Evolutionary conservation across 2,113 vertebrate species (phyloP).

Genomic region (Chaetops frenatus): DNA sequence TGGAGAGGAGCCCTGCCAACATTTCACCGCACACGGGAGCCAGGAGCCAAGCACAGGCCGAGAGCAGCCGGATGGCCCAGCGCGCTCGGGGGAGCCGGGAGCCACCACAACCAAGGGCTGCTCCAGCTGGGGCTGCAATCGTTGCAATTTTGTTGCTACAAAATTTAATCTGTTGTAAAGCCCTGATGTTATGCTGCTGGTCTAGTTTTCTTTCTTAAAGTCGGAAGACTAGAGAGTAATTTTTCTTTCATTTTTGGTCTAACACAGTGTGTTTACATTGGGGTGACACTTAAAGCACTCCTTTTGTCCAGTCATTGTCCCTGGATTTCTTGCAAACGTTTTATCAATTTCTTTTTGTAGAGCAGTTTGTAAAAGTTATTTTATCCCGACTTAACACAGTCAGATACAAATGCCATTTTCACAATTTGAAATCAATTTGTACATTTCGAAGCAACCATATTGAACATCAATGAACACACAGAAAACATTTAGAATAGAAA

Average conservation of each 20-base stretch:
- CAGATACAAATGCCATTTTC: neutral
- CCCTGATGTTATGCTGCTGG: neutral
- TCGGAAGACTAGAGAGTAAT: neutral
- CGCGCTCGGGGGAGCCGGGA: too few relatives aligned
- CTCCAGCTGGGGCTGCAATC: neutral
- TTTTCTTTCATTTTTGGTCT: neutral
- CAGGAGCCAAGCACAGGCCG: neutral
- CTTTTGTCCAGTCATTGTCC: neutral
- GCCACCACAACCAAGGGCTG: rapidly evolving
- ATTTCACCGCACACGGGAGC: rapidly evolving
- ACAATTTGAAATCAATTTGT: neutral
- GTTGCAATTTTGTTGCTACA: rapidly evolving
- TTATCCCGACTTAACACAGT: neutral
- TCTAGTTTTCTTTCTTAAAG: neutral
- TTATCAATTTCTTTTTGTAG: neutral
- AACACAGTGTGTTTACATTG: neutral
- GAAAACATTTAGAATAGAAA: neutral
- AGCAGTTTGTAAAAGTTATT: neutral
- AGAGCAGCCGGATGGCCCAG: neutral
- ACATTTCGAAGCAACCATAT: neutral
- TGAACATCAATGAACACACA: neutral
- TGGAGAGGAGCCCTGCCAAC: neutral
- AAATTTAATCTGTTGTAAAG: rapidly evolving
- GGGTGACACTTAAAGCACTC: neutral
- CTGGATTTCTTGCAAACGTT: neutral